Base-by-base conservation (phyloP, 1,140 invertebrate genomes). In the Atta colombica region DNA sequence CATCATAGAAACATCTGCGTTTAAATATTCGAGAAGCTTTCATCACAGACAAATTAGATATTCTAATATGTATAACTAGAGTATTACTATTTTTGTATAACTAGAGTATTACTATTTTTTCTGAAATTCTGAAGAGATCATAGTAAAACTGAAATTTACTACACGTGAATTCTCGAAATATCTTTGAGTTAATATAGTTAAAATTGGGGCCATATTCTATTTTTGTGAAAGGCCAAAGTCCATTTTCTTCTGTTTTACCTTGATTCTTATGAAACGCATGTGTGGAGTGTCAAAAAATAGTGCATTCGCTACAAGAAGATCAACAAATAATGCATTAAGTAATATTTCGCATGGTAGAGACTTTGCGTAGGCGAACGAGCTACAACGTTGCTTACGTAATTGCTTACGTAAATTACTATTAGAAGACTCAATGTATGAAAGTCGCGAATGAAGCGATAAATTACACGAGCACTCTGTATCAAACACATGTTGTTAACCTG, bases 331-430 rank as follows among this genome's bases (percentile, higher is more conserved):
- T 60, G 14, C 2, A 25, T 77, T 45, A 72, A 82, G 35, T 6
- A 68, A 68, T 1, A 82, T 82, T 49, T 82, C 39, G 66, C 39
- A 14, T n/a, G 39, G 8, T 66, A 45, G 21, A 31, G 8, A 35
- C 39, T 49, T 66, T 18, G 14, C 16, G 55, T 75, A 25, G 25
- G 18, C 25, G 12, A 35, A 49, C 10, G n/a, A 28, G 5, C 39
- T 35, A 35, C 55, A 61, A 72, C 51, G 14, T 84, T 84, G 14
- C 39, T 45, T 45, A 45, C 39, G 25, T 63, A 84, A 84, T 63
- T 61, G 69, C 80, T 84, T 84, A 84, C 80, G 69, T 84, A 84
- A 84, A 84, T 84, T 84, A 75, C 8, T 61, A 25, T 49, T 74
- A 25, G 58, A 49, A 10, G 1, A 51, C 69, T 61, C 55, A 49